Evolutionary conservation across 2,113 vertebrate species (phyloP).

Genomic region (Orthonyx spaldingii): DNA sequence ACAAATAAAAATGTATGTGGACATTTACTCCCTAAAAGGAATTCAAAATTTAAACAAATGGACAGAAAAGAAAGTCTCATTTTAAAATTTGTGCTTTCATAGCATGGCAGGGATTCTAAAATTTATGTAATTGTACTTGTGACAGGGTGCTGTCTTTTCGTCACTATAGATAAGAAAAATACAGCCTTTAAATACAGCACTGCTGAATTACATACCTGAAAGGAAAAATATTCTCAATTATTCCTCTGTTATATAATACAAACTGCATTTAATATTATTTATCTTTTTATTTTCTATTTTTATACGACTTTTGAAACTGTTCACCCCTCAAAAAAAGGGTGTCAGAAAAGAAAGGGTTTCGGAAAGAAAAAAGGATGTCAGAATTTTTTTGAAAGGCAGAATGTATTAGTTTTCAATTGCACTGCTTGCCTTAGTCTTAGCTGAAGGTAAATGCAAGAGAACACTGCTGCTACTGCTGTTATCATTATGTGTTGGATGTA

Average conservation of each 20-base stretch:
- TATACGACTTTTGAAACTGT: not conserved
- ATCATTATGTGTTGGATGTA: rapidly evolving
- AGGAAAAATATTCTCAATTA: not conserved
- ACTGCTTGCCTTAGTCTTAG: not conserved
- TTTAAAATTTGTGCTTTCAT: not conserved
- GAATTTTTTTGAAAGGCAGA: not conserved
- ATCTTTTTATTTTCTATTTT: not conserved
- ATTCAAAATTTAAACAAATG: not conserved
- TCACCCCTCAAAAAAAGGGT: not conserved
- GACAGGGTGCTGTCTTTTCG: not conserved
- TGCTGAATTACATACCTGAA: not conserved
- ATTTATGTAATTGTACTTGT: conserved; percentile 17
- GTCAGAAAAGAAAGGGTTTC: too few species aligned
- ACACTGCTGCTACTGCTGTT: not conserved
- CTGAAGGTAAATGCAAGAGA: not conserved
- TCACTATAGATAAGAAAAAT: not conserved
- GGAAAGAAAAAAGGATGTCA: not conserved
- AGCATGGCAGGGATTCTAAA: not conserved
- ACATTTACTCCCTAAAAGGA: not conserved
- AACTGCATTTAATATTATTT: not conserved
- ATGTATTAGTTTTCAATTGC: not conserved
- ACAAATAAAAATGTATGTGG: not conserved
- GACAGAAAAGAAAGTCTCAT: not conserved
- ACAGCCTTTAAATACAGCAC: conserved; percentile 1
- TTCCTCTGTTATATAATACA: not conserved